These are phyloP conservation scores for Dryococelus australis DNA, from an alignment of 2,888 invertebrate genomes.

Conservation along the genomic window DNA sequence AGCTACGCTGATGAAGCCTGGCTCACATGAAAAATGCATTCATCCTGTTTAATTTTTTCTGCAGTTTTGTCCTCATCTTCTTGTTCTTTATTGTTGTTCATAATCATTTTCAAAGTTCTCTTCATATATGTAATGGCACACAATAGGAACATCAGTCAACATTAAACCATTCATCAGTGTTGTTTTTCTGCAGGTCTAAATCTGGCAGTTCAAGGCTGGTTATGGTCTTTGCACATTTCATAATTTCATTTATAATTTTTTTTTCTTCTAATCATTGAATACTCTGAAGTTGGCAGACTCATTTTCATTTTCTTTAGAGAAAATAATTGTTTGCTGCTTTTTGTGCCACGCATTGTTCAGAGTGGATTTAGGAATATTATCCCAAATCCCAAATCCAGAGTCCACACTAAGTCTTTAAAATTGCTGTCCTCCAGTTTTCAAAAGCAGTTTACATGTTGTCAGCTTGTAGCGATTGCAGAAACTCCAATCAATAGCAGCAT, in stretches of 20 bases:
- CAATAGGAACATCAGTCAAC: neutral
- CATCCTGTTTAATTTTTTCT: neutral
- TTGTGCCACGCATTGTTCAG: neutral
- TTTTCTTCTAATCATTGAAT: neutral
- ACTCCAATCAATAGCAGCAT: too few species aligned
- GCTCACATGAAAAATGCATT: conserved; percentile 1
- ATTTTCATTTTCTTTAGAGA: neutral
- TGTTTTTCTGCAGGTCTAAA: neutral
- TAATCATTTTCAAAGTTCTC: neutral
- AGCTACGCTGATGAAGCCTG: neutral
- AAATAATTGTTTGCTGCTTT: neutral
- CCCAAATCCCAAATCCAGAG: too few species aligned
- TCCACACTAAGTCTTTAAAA: too few species aligned
- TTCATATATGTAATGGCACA: neutral
- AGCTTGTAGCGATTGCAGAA: too few species aligned
- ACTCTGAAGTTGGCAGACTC: neutral
- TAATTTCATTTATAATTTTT: neutral
- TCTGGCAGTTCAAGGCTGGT: neutral
- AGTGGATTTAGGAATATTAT: neutral
- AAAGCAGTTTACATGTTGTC: too few species aligned
- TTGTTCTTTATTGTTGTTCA: neutral
- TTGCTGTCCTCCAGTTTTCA: too few species aligned
- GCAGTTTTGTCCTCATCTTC: neutral
- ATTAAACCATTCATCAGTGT: neutral
- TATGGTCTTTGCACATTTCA: neutral